Conservation (phyloP, 2,113 vertebrate genomes). For the Triplophysa tibetana region DNA sequence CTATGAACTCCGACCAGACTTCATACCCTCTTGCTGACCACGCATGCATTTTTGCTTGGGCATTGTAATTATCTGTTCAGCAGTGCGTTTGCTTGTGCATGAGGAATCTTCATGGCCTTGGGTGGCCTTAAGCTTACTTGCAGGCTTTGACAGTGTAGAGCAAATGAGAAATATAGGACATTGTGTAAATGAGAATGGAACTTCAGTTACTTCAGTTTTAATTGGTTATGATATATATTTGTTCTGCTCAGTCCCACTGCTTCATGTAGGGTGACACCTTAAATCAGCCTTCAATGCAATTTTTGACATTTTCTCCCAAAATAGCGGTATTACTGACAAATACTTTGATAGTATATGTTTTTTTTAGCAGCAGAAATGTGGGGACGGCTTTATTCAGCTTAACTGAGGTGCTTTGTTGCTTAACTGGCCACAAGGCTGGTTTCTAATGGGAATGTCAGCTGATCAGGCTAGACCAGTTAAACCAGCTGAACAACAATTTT, state of each 20-base stretch:
- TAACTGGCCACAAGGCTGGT: neutral
- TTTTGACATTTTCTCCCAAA: too few species aligned
- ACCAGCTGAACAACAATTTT: neutral
- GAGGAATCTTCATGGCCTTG: constrained; percentile 42
- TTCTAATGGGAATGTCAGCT: neutral
- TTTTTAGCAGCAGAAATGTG: too few species aligned
- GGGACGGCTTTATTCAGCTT: too few species aligned
- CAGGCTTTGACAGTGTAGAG: neutral
- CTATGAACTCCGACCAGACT: neutral
- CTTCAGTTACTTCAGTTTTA: too few species aligned
- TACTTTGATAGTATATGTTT: too few species aligned
- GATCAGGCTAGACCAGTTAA: neutral
- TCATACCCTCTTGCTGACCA: constrained; percentile 3
- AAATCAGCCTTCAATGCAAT: too few species aligned
- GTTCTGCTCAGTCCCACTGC: too few species aligned
- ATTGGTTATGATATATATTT: too few species aligned
- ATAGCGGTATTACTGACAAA: too few species aligned
- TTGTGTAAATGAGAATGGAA: neutral
- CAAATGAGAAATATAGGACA: neutral
- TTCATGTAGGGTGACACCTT: too few species aligned
- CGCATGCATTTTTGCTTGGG: constrained; percentile 36
- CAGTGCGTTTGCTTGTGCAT: constrained; percentile 47
- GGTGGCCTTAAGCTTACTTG: neutral
- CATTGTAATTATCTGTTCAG: constrained; percentile 63
- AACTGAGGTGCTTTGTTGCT: neutral